Conservation (phyloP, 2,888 invertebrate species). For the Temnothorax unifasciatus region DNA sequence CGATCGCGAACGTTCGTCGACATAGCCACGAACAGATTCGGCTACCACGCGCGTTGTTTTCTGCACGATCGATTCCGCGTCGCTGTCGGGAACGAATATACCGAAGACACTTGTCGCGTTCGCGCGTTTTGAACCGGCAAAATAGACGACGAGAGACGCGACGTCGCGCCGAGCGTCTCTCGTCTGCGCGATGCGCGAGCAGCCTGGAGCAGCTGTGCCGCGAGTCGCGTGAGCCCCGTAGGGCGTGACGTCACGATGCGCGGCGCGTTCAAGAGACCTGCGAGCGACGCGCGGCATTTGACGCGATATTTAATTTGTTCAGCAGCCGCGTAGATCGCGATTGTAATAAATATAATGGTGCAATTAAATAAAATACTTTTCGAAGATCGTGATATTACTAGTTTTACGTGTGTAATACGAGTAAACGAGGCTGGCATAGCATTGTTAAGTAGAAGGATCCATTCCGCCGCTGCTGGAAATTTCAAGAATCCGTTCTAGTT, state of each 20-base stretch:
- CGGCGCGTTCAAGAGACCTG: not conserved
- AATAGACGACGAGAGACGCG: not conserved
- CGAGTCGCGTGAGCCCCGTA: not conserved
- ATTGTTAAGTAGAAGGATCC: not conserved
- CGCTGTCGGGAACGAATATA: slow-evolving; percentile 49
- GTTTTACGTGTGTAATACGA: not conserved
- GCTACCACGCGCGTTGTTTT: not conserved
- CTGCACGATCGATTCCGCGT: slow-evolving; percentile 40
- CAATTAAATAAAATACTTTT: not conserved
- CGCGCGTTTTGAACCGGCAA: slow-evolving; percentile 56
- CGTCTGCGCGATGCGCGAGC: not conserved
- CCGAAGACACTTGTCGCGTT: slow-evolving; percentile 41
- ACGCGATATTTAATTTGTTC: not conserved
- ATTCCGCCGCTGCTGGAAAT: not conserved
- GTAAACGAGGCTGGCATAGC: not conserved
- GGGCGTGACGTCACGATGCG: not conserved
- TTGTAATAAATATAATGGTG: too few relatives aligned
- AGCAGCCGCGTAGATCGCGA: too few relatives aligned
- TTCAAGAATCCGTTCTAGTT: not conserved
- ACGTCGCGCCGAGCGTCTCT: not conserved
- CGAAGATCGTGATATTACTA: not conserved
- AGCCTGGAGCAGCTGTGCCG: not conserved
- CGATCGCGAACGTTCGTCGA: not conserved
- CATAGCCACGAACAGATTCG: not conserved
- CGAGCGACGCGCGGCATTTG: not conserved